Evolutionary conservation across 2,113 vertebrate species (phyloP), one percentile per base, ranked within the genome.

Genomic region (Myxocyprinus asiaticus): DNA sequence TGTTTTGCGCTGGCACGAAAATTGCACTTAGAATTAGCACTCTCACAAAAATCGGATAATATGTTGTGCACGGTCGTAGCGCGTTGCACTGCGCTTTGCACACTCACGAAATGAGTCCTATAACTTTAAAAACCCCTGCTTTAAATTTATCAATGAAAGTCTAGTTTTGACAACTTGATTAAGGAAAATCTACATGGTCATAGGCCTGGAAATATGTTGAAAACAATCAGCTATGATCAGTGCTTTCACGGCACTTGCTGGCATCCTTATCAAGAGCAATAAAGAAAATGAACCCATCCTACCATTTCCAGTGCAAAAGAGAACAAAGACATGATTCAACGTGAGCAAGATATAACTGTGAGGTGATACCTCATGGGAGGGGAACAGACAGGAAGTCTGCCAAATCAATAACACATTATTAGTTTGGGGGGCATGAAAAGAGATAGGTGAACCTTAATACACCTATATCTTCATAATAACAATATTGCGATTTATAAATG

Each of bases 401-500:
- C 83, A 82, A 91, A 93, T 90, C 92, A 92, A 92, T 92, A 92
- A 92, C 83, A 84, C 81, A 86, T 92, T 91, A 93, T 92, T 90
- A 92, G 90, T 87, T 88, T 67, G 78, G 85, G 80, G 89, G 86
- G 86, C 89, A 88, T 82, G 79, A 15, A 14, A 84, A 89, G 87
- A 91, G 79, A 91, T 84, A 89, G 89, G 91, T 88, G 90, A 91
- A 85, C 86, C 87, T 90, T 92, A 91, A 92, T 90, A 89, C 88
- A 90, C 90, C 88, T 73, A 83, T 92, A 92, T 91, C 90, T 92
- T 92, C 88, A 92, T 91, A 90, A 91, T 92, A 92, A 92, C 88
- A 90, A 90, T 91, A 92, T 90, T 89, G 87, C 91, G 88, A 89
- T 90, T 89, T 89, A 88, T 92, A 93, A 91, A 92, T 91, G 90